These are phyloP conservation scores for Podarcis raffonei DNA, from an alignment of 2,113 vertebrate species.

Conservation along the genomic window DNA sequence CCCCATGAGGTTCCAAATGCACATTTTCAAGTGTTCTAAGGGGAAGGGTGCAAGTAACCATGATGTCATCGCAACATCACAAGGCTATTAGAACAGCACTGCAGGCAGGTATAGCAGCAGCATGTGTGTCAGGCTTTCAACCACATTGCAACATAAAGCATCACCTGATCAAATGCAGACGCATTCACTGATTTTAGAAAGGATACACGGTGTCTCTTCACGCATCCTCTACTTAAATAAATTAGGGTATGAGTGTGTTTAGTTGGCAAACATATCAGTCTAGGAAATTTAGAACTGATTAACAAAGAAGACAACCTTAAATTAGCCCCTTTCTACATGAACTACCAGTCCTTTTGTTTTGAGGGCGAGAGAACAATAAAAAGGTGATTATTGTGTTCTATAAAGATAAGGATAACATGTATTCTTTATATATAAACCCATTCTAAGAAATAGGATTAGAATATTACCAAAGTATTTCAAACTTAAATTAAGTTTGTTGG, in stretches of 20 bases:
- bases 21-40: not conserved
- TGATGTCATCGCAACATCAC: not conserved
- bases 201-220: conserved; percentile 15
- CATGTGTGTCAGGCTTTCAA: conserved; percentile 15
- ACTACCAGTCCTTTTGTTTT: not conserved
- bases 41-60: not conserved
- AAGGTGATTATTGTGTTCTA: not conserved
- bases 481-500: conserved; percentile 8
- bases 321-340: not conserved
- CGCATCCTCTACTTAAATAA: conserved; percentile 43
- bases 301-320: conserved; percentile 7
- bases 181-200: conserved; percentile 6
- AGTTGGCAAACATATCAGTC: conserved; percentile 72
- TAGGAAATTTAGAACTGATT: conserved; percentile 4
- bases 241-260: conserved; percentile 47
- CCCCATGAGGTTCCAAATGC: not conserved
- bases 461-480: not conserved
- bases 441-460: conserved; percentile 24
- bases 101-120: not conserved
- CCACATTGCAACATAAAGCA: conserved; percentile 32
- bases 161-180: conserved; percentile 45
- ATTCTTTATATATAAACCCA: not conserved
- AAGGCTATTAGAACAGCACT: not conserved
- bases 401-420: conserved; percentile 26
- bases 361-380: conserved; percentile 8